Base-by-base conservation (phyloP, 2,113 vertebrate genomes). In the Seriola dumerili region DNA sequence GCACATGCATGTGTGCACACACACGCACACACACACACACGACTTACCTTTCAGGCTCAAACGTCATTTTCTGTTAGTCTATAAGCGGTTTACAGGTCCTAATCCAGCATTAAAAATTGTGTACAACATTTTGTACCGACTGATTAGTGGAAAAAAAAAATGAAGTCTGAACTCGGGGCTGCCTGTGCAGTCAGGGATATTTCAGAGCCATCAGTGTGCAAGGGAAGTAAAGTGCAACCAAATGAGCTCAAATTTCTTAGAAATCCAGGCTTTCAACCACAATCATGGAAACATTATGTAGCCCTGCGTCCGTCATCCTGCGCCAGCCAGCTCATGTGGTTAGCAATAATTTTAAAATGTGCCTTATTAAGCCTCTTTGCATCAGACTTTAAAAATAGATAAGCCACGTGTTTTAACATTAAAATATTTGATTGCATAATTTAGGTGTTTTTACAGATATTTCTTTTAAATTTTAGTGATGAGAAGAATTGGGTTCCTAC, bases 11-110 rank as follows among this genome's bases (percentile, higher is more conserved):
- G 14, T 5, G 44, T 23, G 72, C 25, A 74, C 3, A 0, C 3
- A 61, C 54, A 78, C 13, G 50, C 13, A 13, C 11, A 25, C 34
- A 67, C 52, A 67, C 3, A 23, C 25, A 59, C 14, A 32, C 2
- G 44, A 32, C 42, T 40, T n/a, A 19, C n/a, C 46, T n/a, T 19
- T 65, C 38, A 59, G 46, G 21, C 7, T 72, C 50, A 58, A 64
- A 71, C 32, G 46, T 66, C 48, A 12, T 61, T 44, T 68, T 85
- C 83, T 77, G 76, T 55, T 58, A 59, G 21, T 59, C 32, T 77
- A 9, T 89, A 85, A 90, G 77, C 85, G 69, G 69, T 84, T 90
- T 92, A 82, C 9, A 62, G 70, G 11, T 84, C 29, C 46, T 92
- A 89, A 93, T 91, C 89, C 76, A 79, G 36, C 17, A 54, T 83